phyloP scores from a whole-genome alignment of 1,140 invertebrate genomes.

The Prorops nasuta region DNA sequence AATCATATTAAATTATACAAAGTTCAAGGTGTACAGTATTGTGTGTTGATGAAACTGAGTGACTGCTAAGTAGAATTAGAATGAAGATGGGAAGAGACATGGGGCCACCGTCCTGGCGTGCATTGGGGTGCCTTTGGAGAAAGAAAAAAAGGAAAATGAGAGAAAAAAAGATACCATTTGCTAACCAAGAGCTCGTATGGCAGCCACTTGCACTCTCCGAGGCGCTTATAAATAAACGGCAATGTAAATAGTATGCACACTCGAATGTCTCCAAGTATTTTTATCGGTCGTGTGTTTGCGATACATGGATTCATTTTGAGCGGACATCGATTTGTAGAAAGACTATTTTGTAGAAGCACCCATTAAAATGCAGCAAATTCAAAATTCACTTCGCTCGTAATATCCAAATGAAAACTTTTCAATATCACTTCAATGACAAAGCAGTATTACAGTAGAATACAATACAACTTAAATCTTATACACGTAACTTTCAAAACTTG shows the following conservation, averaged over 20 bases:
- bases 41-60: background rate
- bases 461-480: too few relatives aligned
- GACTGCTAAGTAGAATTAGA: background rate
- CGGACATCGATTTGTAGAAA: constrained; percentile 5
- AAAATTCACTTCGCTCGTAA: too few relatives aligned
- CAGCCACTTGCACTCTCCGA: constrained; percentile 35
- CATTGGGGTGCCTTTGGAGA: too few relatives aligned
- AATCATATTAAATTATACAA: background rate
- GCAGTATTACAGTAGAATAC: too few relatives aligned
- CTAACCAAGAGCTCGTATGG: constrained; percentile 6
- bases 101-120: constrained; percentile 1
- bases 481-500: background rate
- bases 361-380: background rate
- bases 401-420: too few relatives aligned
- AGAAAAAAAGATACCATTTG: constrained; percentile 5
- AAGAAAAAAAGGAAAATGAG: constrained; percentile 3
- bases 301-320: constrained; percentile 23
- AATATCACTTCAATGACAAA: too few relatives aligned
- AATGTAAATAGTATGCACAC: constrained; percentile 53
- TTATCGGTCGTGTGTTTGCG: constrained; percentile 36
- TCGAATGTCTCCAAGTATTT: constrained; percentile 51
- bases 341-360: background rate
- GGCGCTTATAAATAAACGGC: constrained; percentile 51
- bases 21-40: background rate
- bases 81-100: background rate